These are phyloP conservation scores for Agrilus planipennis DNA, from an alignment of 1,140 invertebrate genomes.

Conservation along the genomic window DNA sequence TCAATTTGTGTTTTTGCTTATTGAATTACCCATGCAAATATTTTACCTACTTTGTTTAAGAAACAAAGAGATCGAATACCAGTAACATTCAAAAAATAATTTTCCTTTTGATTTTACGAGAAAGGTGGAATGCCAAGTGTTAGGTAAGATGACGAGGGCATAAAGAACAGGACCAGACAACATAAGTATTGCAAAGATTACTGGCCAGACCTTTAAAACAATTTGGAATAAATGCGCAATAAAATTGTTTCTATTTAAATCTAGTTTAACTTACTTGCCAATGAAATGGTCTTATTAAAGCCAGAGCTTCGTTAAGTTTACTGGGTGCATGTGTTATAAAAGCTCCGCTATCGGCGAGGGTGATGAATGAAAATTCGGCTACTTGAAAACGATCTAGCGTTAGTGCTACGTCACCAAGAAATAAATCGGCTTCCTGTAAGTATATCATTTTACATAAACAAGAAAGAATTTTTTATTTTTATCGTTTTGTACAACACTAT, in stretches of 20 bases:
- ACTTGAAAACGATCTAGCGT: slow-evolving; percentile 52
- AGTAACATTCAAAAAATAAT: slow-evolving; percentile 48
- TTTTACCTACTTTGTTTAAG: slow-evolving; percentile 46
- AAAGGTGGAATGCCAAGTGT: slow-evolving; percentile 35
- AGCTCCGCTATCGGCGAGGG: slow-evolving; percentile 55
- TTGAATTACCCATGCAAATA: not conserved
- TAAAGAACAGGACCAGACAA: slow-evolving; percentile 44
- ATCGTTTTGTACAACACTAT: not conserved
- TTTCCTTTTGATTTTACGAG: slow-evolving; percentile 30
- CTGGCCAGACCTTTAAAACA: slow-evolving; percentile 44
- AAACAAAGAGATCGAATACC: slow-evolving; percentile 53
- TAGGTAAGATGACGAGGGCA: slow-evolving; percentile 41
- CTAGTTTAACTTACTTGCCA: slow-evolving; percentile 39
- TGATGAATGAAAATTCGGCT: slow-evolving; percentile 59
- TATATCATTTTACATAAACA: not conserved
- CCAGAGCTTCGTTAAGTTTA: slow-evolving; percentile 53
- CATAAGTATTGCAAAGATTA: slow-evolving; percentile 39
- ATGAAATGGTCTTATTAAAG: slow-evolving; percentile 53
- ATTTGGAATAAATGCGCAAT: too few relatives aligned
- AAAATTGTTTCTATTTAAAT: too few relatives aligned
- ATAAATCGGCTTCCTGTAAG: slow-evolving; percentile 50
- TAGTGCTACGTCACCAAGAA: slow-evolving; percentile 55
- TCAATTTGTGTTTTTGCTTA: not conserved
- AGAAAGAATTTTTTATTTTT: not conserved
- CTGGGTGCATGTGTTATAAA: slow-evolving; percentile 58